A percentile compares a stretch with the other conserved stretches of the same genome.
phyloP scores from a whole-genome alignment of 1,140 invertebrate genomes.

The Anoplophora glabripennis region DNA sequence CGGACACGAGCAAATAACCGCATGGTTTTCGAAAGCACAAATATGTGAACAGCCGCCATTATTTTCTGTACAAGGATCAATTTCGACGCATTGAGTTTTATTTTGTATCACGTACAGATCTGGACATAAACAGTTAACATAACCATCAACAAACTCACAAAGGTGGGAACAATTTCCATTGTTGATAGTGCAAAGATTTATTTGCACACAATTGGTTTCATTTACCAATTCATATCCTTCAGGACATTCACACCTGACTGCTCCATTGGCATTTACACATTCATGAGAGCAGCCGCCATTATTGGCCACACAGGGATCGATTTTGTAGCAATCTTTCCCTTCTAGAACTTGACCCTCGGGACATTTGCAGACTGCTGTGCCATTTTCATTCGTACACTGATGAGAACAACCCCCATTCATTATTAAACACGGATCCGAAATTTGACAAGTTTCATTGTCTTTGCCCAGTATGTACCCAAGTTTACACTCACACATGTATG shows the following conservation, averaged over 20 bases:
- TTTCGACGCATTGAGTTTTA: slow-evolving; percentile 50
- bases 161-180: slow-evolving; percentile 57
- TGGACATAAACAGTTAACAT: slow-evolving; percentile 34
- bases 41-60: slow-evolving; percentile 51
- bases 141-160: slow-evolving; percentile 34
- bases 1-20: slow-evolving; percentile 51
- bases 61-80: slow-evolving; percentile 47
- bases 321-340: slow-evolving; percentile 54
- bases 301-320: slow-evolving; percentile 53
- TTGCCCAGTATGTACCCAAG: slow-evolving; percentile 47
- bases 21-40: slow-evolving; percentile 39
- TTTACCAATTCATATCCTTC: slow-evolving; percentile 57
- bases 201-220: slow-evolving; percentile 17
- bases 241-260: slow-evolving; percentile 67
- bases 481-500: slow-evolving; percentile 57
- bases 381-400: slow-evolving; percentile 61
- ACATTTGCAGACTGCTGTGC: slow-evolving; percentile 58
- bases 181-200: slow-evolving; percentile 47
- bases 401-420: slow-evolving; percentile 66
- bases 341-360: slow-evolving; percentile 52
- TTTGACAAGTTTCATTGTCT: slow-evolving; percentile 41
- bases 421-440: slow-evolving; percentile 50
- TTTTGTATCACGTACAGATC: slow-evolving; percentile 24
- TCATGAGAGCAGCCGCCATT: slow-evolving; percentile 59
- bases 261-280: slow-evolving; percentile 54